Base-by-base conservation (phyloP, 2,797 vertebrate species). In the Distichodus sexfasciatus region DNA sequence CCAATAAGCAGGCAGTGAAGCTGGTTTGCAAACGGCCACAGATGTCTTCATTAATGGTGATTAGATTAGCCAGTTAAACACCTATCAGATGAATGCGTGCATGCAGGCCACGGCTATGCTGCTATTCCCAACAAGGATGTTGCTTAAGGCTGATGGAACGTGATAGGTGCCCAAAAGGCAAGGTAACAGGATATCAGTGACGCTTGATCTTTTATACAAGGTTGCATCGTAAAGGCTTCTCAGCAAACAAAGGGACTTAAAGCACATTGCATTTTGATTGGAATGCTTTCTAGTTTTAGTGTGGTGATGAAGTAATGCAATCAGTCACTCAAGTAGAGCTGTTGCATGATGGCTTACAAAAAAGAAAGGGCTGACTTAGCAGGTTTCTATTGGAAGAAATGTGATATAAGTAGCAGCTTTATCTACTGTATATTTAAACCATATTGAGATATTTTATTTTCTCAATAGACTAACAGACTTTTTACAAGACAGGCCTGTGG, bases 61-160 rank as follows among this genome's bases (percentile, higher is more conserved):
- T 58, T 41, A 65, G 46, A 72, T 72, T 62, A 75, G n/a, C 44
- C 36, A 35, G 48, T 69, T 66, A 67, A 55, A 60, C 14, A 23
- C 31, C 26, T 11, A 69, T 55, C 35, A 23, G 12, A 57, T 41
- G 65, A 23, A 55, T 48, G 2, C 43, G 10, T 66, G 36, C 23
- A 48, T 48, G n/a, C 7, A 38, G 14, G 14, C 46, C 47, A 24
- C 15, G 36, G 12, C 26, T 10, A 14, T 14, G 29, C 50, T 44
- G 19, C 51, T 31, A 28, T 33, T 65, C 51, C 33, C 35, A 65
- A 58, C 31, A 24, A 23, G n/a, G 53, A 29, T 43, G n/a, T 26
- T 31, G 23, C 53, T 57, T 57, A 26, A 23, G 35, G 17, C 23
- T 63, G 17, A 40, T 33, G 40, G 51, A 63, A 62, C 19, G 23